Evolutionary conservation across 2,888 invertebrate species (phyloP).

Genomic region (Erebia ligea): DNA sequence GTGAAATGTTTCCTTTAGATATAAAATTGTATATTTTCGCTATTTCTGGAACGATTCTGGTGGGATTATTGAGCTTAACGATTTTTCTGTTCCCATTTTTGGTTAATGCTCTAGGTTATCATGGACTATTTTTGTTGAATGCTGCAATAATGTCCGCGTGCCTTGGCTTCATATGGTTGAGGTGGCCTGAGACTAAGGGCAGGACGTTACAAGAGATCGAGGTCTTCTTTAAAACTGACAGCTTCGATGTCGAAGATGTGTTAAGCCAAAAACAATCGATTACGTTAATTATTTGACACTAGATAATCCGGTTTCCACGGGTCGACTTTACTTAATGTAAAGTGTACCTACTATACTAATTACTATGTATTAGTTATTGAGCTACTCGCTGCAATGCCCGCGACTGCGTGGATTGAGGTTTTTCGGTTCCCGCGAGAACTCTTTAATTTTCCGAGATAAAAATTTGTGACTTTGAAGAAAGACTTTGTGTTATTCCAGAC

Average conservation of each 20-base stretch:
- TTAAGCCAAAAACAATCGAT: constrained; percentile 24
- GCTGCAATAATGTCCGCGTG: constrained; percentile 18
- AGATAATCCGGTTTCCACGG: too few relatives aligned
- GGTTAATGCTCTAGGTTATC: not conserved
- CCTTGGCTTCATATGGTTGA: constrained; percentile 6
- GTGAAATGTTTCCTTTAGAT: constrained; percentile 33
- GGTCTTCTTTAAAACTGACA: constrained; percentile 44
- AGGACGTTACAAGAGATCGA: constrained; percentile 45
- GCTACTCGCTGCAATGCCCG: too few relatives aligned
- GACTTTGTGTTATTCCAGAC: too few relatives aligned
- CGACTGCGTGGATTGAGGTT: too few relatives aligned
- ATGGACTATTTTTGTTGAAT: constrained; percentile 15
- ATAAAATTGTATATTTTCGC: constrained; percentile 22
- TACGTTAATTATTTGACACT: constrained; percentile 11
- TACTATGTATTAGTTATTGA: too few relatives aligned
- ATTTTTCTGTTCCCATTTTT: constrained; percentile 21
- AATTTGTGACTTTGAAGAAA: too few relatives aligned
- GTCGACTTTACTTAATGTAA: too few relatives aligned
- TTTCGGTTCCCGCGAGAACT: too few relatives aligned
- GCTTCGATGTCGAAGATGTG: constrained; percentile 24
- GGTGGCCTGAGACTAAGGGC: constrained; percentile 27
- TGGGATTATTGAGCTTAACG: not conserved
- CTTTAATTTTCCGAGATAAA: too few relatives aligned
- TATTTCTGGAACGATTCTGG: constrained; percentile 11
- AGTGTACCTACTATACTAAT: too few relatives aligned